phyloP scores from a whole-genome alignment of 2,113 vertebrate species.

The Engystomops pustulosus region DNA sequence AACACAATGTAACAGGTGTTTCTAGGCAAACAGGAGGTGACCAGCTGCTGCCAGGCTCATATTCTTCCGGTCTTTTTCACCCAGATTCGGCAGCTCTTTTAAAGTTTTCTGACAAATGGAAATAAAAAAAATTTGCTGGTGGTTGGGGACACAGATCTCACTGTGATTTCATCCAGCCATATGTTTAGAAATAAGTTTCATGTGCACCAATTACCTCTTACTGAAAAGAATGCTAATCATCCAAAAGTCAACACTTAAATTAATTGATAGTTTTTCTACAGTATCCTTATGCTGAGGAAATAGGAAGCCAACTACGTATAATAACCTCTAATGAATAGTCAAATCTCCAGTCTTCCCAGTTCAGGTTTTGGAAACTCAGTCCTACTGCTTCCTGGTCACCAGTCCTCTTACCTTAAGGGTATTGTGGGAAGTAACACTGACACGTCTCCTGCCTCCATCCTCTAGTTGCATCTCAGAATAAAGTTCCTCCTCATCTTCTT shows the following conservation, averaged over 20 bases:
- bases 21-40: neutral
- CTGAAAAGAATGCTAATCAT: neutral
- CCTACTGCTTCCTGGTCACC: neutral
- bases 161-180: no score
- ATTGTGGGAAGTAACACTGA: slow-evolving; percentile 86
- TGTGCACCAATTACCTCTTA: neutral
- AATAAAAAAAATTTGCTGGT: neutral
- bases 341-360: neutral
- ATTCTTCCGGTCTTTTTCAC: neutral
- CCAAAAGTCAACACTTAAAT: neutral
- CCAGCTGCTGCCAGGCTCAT: neutral
- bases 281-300: neutral
- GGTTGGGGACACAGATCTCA: neutral
- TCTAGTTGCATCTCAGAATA: slow-evolving; percentile 97
- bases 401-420: slow-evolving; percentile 87
- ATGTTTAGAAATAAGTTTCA: no score
- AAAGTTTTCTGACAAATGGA: neutral
- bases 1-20: neutral
- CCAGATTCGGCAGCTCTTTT: neutral
- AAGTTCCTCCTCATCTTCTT: slow-evolving; percentile 97
- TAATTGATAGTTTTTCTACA: neutral
- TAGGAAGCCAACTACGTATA: neutral
- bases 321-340: neutral
- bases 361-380: neutral
- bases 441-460: slow-evolving; percentile 83